Evolutionary conservation across 2,797 vertebrate species (phyloP), one percentile per base, ranked within the genome.

Genomic region (Chelidonichthys spinosus): DNA sequence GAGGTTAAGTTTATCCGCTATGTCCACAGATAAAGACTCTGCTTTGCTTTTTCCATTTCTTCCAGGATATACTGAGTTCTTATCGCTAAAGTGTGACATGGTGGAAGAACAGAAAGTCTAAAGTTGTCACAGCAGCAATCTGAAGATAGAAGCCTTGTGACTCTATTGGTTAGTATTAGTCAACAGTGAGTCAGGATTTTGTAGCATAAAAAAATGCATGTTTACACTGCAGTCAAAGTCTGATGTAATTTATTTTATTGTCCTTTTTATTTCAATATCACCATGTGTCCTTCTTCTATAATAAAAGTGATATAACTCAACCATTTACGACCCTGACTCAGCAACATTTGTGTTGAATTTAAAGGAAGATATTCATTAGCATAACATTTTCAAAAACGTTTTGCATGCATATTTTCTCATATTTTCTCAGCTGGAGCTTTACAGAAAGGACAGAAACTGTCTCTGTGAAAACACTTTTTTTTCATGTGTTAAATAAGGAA

Each of bases 21-120:
- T 89, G 87, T 92, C 79, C 32, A 66, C 64, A 90, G 91, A 94
- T 94, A 92, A 94, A 80, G 76, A 91, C 90, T 88, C 60, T 56
- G 79, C 69, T 82, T 87, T 79, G 61, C 62, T 81, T 87, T 92
- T 91, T 87, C 90, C 74, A 89, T 89, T 91, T 90, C 80, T 87
- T 86, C 79, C 70, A 76, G 79, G 69, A 90, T 72, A 81, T 44
- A 81, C 72, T 1, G 18, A 76, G 72, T 82, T 84, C 84, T 92
- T 92, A 94, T 93, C 92, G 58, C 70, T 43, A 50, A 70, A 82
- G 69, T 75, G 83, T 85, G 81, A 78, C 86, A 80, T 47, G 66
- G 71, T 75, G 80, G 72, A 63, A 86, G 76, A 85, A 85, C 71
- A 84, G 67, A 81, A 78, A 69, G 43, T 15, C 47, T 52, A 54